Conservation (phyloP, 2,888 invertebrate genomes). For the Pseudococcus jackbeardsleyi region DNA sequence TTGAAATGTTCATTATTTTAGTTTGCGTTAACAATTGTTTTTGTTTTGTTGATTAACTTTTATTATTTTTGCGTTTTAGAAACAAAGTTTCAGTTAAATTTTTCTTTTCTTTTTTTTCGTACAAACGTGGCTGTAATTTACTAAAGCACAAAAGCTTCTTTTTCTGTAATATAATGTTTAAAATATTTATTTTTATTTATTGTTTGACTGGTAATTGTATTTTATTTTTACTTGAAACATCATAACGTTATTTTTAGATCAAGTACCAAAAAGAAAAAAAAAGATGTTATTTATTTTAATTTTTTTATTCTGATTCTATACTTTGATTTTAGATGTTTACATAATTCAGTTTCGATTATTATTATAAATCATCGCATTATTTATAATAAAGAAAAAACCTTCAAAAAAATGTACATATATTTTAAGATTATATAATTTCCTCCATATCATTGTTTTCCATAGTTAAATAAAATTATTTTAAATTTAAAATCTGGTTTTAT, state of each 20-base stretch:
- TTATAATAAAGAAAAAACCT: constrained; percentile 47
- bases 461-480: constrained; percentile 65
- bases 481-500: constrained; percentile 49
- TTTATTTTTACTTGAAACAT: constrained; percentile 49
- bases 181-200: constrained; percentile 56
- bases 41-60: constrained; percentile 54
- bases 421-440: constrained; percentile 61
- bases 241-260: constrained; percentile 40
- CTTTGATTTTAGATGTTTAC: constrained; percentile 60
- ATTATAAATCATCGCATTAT: constrained; percentile 57
- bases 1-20: constrained; percentile 47
- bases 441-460: constrained; percentile 66
- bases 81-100: constrained; percentile 46
- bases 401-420: constrained; percentile 58
- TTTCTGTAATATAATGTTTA: constrained; percentile 58
- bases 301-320: constrained; percentile 43
- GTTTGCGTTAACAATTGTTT: constrained; percentile 53
- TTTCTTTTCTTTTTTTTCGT: constrained; percentile 37
- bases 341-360: constrained; percentile 55
- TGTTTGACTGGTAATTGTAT: constrained; percentile 64
- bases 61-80: constrained; percentile 55
- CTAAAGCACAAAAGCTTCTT: constrained; percentile 58
- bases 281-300: constrained; percentile 45
- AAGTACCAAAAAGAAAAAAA: constrained; percentile 52
- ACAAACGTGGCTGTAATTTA: constrained; percentile 61